These are phyloP conservation scores for Copidosoma floridanum DNA, from an alignment of 1,140 invertebrate species.

Conservation along the genomic window DNA sequence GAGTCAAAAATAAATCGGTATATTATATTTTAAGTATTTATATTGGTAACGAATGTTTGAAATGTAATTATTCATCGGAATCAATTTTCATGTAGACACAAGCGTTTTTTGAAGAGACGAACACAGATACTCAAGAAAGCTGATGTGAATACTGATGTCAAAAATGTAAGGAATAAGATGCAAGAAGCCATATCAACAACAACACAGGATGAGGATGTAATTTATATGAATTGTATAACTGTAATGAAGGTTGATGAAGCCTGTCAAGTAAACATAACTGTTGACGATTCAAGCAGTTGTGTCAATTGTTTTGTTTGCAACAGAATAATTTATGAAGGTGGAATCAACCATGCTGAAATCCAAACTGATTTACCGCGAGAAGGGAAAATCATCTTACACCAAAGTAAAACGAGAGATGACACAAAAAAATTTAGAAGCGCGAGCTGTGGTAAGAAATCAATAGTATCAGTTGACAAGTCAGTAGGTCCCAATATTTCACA, in stretches of 20 bases:
- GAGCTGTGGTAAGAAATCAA: not conserved
- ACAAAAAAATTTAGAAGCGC: no score
- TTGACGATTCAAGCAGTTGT: not conserved
- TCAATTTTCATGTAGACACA: not conserved
- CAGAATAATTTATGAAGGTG: not conserved
- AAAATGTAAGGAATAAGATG: not conserved
- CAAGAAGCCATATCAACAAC: not conserved
- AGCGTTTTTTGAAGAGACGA: not conserved
- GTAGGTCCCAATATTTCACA: not conserved
- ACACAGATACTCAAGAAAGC: not conserved
- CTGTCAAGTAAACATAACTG: not conserved
- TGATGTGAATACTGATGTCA: not conserved
- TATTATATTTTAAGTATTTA: no score
- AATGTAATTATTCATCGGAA: no score
- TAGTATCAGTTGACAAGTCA: not conserved
- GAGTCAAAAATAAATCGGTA: no score
- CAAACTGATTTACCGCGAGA: not conserved
- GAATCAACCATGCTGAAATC: not conserved
- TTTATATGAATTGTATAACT: not conserved
- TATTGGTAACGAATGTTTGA: no score
- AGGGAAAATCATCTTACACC: not conserved
- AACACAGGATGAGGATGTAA: not conserved
- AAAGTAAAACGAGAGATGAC: not conserved
- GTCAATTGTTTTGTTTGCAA: no score
- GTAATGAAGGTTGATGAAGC: not conserved